Percentiles rank a stretch among this genome's conserved stretches.
Evolutionary conservation across 2,888 invertebrate genomes (phyloP).

Genomic region (Odontocerum albicorne): DNA sequence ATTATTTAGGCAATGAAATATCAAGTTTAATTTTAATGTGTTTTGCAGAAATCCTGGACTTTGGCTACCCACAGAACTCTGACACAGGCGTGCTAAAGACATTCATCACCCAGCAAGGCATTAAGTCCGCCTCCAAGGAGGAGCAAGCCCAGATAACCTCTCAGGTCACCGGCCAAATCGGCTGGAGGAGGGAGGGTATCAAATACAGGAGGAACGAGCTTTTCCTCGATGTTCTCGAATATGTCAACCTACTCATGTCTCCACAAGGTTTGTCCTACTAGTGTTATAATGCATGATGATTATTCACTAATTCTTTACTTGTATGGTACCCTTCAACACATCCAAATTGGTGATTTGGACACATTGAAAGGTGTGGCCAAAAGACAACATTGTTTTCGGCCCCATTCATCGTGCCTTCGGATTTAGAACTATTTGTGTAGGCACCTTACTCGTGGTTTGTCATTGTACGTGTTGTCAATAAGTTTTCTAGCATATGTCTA

Average conservation of each 20-base stretch:
- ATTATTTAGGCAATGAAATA: too few relatives aligned
- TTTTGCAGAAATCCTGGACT: slow-evolving; percentile 91
- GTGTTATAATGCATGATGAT: too few relatives aligned
- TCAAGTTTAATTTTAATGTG: neutral
- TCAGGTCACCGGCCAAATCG: slow-evolving; percentile 97
- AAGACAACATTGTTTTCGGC: too few relatives aligned
- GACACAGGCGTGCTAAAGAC: slow-evolving; percentile 99
- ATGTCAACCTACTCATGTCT: slow-evolving; percentile 98
- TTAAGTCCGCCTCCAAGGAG: slow-evolving; percentile 98
- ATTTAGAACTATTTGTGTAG: too few relatives aligned
- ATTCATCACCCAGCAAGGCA: slow-evolving; percentile 99
- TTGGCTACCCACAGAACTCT: slow-evolving; percentile 99
- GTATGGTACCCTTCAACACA: too few relatives aligned
- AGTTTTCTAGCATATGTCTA: too few relatives aligned
- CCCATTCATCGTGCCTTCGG: too few relatives aligned
- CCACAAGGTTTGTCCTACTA: slow-evolving; percentile 86
- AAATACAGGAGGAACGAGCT: slow-evolving; percentile 98
- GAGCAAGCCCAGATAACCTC: slow-evolving; percentile 99
- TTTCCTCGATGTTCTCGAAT: slow-evolving; percentile 97
- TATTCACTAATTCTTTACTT: too few relatives aligned
- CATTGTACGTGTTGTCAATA: too few relatives aligned
- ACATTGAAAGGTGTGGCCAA: too few relatives aligned
- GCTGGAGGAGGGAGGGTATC: slow-evolving; percentile 98
- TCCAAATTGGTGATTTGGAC: too few relatives aligned
- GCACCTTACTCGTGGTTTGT: too few relatives aligned